phyloP scores from a whole-genome alignment of 2,888 invertebrate genomes.

The Drosophila yooni region DNA sequence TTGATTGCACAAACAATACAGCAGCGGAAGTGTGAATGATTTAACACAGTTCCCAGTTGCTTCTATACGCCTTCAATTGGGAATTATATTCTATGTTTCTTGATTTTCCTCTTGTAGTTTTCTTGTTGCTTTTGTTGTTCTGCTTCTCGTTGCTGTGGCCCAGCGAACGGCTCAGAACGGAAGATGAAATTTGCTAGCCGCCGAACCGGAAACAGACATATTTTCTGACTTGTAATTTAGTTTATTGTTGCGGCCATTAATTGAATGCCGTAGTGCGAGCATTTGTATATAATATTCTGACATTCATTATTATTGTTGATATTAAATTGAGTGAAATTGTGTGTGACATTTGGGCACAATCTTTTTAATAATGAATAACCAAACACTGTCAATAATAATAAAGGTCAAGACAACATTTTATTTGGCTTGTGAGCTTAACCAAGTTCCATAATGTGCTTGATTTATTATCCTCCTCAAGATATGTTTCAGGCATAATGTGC shows the following conservation, averaged over 20 bases:
- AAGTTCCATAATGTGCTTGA: background rate
- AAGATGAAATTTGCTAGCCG: constrained; percentile 51
- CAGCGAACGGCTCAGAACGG: constrained; percentile 38
- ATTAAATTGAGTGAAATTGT: constrained; percentile 6
- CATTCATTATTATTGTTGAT: constrained; percentile 34
- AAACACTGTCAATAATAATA: background rate
- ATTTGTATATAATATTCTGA: constrained; percentile 36
- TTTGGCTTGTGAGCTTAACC: background rate
- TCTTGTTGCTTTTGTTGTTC: constrained; percentile 2
- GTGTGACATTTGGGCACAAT: background rate
- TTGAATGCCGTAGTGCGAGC: constrained; percentile 12
- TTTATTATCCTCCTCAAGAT: background rate
- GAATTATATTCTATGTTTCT: constrained; percentile 31
- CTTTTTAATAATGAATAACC: background rate
- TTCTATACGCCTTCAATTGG: constrained; percentile 30
- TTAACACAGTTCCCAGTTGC: constrained; percentile 69
- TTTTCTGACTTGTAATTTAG: constrained; percentile 68
- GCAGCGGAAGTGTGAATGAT: constrained; percentile 78
- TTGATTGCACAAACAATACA: constrained; percentile 80
- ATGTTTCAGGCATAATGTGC: no score
- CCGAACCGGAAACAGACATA: constrained; percentile 65
- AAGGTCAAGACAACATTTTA: background rate
- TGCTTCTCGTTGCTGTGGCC: constrained; percentile 20
- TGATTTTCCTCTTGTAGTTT: constrained; percentile 11
- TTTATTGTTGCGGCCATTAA: constrained; percentile 61